These are phyloP conservation scores for Monopis laevigella DNA, from an alignment of 2,888 invertebrate species.

Conservation along the genomic window DNA sequence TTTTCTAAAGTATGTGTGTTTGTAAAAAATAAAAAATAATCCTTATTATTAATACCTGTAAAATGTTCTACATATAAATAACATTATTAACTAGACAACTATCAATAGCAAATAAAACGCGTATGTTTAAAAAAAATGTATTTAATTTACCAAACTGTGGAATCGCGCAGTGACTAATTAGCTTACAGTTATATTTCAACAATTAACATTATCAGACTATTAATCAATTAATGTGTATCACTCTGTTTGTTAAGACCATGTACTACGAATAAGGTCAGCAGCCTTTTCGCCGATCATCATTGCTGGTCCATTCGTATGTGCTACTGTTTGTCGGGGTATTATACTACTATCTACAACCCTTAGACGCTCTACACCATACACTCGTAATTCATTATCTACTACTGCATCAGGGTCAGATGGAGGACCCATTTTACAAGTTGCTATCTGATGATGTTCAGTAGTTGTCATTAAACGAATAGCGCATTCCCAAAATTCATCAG, in stretches of 20 bases:
- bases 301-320: constrained; percentile 68
- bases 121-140: too few species aligned
- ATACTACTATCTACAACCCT: constrained; percentile 69
- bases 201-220: too few species aligned
- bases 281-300: constrained; percentile 73
- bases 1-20: too few species aligned
- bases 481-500: constrained; percentile 70
- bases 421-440: constrained; percentile 71
- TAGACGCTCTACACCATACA: constrained; percentile 55
- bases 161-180: too few species aligned
- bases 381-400: constrained; percentile 58
- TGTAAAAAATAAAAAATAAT: too few species aligned
- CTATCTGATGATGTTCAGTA: constrained; percentile 62
- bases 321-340: constrained; percentile 61
- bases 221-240: too few species aligned
- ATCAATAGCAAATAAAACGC: too few species aligned
- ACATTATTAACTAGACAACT: too few species aligned
- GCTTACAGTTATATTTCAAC: too few species aligned
- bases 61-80: too few species aligned
- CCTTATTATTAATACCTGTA: too few species aligned
- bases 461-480: constrained; percentile 51
- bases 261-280: constrained; percentile 61
- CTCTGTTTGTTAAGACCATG: constrained; percentile 33
- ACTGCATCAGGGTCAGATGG: constrained; percentile 57
- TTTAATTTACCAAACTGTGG: too few species aligned